phyloP scores from a whole-genome alignment of 2,888 invertebrate genomes.

The Perizoma flavofasciatum region DNA sequence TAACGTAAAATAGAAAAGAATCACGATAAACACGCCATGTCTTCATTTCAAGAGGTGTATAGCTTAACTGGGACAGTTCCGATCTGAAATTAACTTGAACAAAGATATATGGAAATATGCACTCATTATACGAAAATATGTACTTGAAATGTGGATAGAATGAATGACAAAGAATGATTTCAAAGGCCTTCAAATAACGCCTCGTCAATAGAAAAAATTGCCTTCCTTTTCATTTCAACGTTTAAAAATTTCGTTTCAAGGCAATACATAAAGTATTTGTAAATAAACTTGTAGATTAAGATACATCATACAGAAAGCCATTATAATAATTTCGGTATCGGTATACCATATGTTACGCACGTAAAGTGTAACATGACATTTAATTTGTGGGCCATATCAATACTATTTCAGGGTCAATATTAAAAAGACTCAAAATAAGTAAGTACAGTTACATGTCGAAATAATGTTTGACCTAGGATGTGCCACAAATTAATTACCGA shows the following conservation, averaged over 20 bases:
- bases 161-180: constrained; percentile 15
- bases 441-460: too few species aligned
- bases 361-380: too few species aligned
- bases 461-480: too few species aligned
- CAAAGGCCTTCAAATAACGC: constrained; percentile 29
- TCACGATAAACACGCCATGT: constrained; percentile 5
- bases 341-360: constrained; percentile 33
- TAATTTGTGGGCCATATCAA: too few species aligned
- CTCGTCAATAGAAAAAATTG: constrained; percentile 23
- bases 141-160: constrained; percentile 5
- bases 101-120: neutral
- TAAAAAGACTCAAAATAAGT: too few species aligned
- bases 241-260: constrained; percentile 23
- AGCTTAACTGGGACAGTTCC: constrained; percentile 2
- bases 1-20: constrained; percentile 26
- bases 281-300: constrained; percentile 35
- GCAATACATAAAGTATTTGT: constrained; percentile 31
- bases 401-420: too few species aligned
- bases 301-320: constrained; percentile 37
- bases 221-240: constrained; percentile 19
- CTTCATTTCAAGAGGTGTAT: neutral
- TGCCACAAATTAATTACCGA: too few species aligned
- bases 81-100: constrained; percentile 1
- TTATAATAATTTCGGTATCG: constrained; percentile 41
- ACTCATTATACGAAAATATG: constrained; percentile 5